Conservation (phyloP, 2,113 vertebrate species). For the Corythaixoides concolor region DNA sequence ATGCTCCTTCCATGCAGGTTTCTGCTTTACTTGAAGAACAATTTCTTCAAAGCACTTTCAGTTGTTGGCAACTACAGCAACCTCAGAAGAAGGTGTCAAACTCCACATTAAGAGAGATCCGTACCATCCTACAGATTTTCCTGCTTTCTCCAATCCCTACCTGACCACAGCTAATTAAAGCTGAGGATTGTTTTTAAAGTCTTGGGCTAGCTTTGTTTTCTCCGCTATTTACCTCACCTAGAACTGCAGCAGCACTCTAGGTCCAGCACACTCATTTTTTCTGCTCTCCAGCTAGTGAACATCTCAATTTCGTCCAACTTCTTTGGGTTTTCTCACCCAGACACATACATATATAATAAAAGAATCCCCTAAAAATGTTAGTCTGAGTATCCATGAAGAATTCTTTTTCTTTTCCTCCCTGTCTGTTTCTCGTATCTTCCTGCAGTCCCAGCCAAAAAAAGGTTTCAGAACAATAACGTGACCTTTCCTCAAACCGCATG, state of each 20-base stretch:
- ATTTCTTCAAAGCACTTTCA: not conserved
- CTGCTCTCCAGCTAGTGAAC: not conserved
- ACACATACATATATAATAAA: not conserved
- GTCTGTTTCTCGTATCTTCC: not conserved
- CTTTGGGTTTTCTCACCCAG: not conserved
- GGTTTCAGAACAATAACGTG: fast-evolving
- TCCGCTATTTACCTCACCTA: not conserved
- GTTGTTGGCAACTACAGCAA: not conserved
- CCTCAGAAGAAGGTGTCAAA: not conserved
- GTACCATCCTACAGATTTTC: not conserved
- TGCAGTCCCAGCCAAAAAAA: not conserved
- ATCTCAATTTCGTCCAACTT: not conserved
- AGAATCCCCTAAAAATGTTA: not conserved
- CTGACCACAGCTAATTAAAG: not conserved
- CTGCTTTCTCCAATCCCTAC: not conserved
- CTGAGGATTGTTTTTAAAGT: not conserved
- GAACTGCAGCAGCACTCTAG: not conserved
- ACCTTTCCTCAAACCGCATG: not conserved
- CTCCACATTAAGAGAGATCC: not conserved
- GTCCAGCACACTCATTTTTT: not conserved
- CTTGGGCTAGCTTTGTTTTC: not conserved
- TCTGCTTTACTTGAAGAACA: not conserved
- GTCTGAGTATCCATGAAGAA: not conserved
- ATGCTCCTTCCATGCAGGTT: not conserved
- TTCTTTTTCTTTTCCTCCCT: too few species aligned